phyloP scores from a whole-genome alignment of 2,797 vertebrate species.

The Halcyon chelicuti region DNA sequence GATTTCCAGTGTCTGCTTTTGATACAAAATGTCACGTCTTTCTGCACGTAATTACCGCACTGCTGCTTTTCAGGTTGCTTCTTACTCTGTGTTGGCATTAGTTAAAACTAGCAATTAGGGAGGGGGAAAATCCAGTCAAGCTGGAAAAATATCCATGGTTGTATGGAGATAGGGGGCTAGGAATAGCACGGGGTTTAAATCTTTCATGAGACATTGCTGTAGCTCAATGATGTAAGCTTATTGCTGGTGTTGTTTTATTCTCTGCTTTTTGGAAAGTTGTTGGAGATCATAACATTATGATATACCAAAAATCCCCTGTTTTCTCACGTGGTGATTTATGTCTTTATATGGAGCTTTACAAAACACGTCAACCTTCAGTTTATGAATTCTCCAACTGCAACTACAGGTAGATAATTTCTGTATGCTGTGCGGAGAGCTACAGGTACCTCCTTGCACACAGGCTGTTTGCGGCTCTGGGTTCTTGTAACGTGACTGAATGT shows the following conservation, averaged over 20 bases:
- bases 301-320: not conserved
- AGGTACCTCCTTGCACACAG: not conserved
- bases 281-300: fast-evolving
- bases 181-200: not conserved
- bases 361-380: not conserved
- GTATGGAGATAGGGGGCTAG: not conserved
- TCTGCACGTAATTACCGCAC: not conserved
- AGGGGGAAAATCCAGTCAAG: constrained; percentile 35
- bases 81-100: not conserved
- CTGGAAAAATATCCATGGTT: constrained; percentile 10
- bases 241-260: not conserved
- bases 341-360: not conserved
- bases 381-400: not conserved
- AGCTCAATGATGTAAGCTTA: not conserved
- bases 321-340: fast-evolving
- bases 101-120: constrained; percentile 24
- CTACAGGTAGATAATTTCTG: not conserved
- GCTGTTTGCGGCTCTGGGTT: not conserved
- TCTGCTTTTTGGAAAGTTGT: not conserved
- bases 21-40: not conserved
- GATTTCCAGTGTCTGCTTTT: not conserved
- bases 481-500: not conserved
- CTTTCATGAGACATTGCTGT: not conserved
- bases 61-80: not conserved
- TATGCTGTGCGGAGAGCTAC: constrained; percentile 6